phyloP scores from a whole-genome alignment of 2,797 vertebrate species.

The Xiphophorus birchmanni region DNA sequence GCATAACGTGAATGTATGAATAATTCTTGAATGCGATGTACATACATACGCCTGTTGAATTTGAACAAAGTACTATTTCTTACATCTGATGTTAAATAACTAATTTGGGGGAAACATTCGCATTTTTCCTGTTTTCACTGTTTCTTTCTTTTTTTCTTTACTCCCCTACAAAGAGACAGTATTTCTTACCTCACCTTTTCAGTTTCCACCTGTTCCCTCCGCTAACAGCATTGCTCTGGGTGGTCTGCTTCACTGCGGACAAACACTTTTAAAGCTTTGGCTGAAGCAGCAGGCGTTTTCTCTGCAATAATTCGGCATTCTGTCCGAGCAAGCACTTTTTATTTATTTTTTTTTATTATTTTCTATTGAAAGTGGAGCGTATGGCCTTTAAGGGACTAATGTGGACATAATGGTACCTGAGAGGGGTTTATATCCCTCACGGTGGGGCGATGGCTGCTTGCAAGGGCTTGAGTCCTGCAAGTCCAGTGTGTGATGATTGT shows the following conservation, averaged over 20 bases:
- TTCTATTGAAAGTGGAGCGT: conserved; percentile 40
- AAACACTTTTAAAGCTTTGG: conserved; percentile 52
- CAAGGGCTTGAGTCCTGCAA: conserved; percentile 27
- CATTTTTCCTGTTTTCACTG: conserved; percentile 1
- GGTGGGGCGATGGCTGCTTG: conserved; percentile 25
- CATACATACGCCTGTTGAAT: not conserved
- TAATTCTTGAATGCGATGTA: not conserved
- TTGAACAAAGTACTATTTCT: not conserved
- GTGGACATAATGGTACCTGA: conserved; percentile 41
- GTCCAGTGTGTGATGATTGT: conserved; percentile 53
- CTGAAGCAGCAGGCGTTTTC: conserved; percentile 57
- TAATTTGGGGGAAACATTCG: not conserved
- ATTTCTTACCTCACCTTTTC: not conserved
- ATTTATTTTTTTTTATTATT: conserved; percentile 11
- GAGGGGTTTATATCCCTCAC: not conserved
- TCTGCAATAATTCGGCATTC: conserved; percentile 50
- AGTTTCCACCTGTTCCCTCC: conserved; percentile 8
- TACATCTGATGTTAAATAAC: not conserved
- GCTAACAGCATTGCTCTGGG: conserved; percentile 29
- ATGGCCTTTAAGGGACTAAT: conserved; percentile 60
- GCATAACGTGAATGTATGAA: not conserved
- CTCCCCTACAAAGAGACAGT: not conserved
- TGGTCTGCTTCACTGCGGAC: conserved; percentile 45
- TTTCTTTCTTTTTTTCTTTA: not conserved
- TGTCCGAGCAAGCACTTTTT: conserved; percentile 56